phyloP scores from a whole-genome alignment of 2,888 invertebrate genomes.

The Oligia latruncula region DNA sequence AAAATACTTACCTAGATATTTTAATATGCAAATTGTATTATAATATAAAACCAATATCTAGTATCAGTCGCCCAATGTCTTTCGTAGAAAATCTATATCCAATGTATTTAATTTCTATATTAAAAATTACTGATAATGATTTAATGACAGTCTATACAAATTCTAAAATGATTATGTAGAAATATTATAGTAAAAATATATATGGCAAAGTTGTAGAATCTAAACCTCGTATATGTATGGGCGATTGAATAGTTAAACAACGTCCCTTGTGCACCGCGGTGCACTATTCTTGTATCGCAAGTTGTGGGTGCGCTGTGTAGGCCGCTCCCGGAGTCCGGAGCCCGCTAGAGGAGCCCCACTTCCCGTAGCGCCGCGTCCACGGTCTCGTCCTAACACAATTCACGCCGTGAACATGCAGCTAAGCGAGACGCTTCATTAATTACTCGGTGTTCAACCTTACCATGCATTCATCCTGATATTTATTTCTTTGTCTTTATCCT shows the following conservation, averaged over 20 bases:
- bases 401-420: slow-evolving; percentile 74
- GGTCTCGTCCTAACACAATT: slow-evolving; percentile 94
- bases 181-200: slow-evolving; percentile 52
- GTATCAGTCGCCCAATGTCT: slow-evolving; percentile 45
- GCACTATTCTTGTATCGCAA: slow-evolving; percentile 30
- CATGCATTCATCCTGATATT: slow-evolving; percentile 53
- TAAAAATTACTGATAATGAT: slow-evolving; percentile 35
- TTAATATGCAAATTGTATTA: slow-evolving; percentile 37
- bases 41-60: slow-evolving; percentile 43
- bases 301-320: slow-evolving; percentile 44
- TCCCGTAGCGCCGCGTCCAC: slow-evolving; percentile 98
- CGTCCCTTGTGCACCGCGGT: slow-evolving; percentile 19
- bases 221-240: slow-evolving; percentile 21
- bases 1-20: slow-evolving; percentile 57
- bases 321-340: slow-evolving; percentile 20
- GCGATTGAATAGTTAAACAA: slow-evolving; percentile 25
- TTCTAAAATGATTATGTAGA: slow-evolving; percentile 50
- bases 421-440: slow-evolving; percentile 51
- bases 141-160: slow-evolving; percentile 45
- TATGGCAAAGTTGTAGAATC: slow-evolving; percentile 47
- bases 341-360: slow-evolving; percentile 95
- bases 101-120: slow-evolving; percentile 33
- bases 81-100: slow-evolving; percentile 44
- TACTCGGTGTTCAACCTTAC: slow-evolving; percentile 34
- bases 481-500: slow-evolving; percentile 2